Base-by-base conservation (phyloP, 2,888 invertebrate genomes). In the Drosophila rellima region DNA sequence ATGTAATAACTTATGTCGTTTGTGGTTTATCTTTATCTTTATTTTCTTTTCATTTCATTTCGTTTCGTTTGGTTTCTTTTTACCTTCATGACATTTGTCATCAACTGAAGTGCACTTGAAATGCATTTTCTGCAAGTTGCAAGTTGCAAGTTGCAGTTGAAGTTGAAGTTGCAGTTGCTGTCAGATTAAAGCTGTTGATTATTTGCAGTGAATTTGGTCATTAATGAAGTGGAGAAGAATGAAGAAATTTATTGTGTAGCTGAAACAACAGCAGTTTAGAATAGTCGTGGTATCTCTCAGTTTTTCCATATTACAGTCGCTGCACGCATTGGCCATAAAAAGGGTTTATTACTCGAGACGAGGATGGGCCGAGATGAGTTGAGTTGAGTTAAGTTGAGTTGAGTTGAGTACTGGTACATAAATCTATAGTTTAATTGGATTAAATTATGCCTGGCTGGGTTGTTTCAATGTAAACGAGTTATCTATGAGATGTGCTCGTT, bases 341-440 rank as follows among this genome's bases (percentile, higher is more conserved):
- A 72, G 85, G 76, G 73, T 61, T 82, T 70, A 75, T 37, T 33
- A 23, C 48, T 37, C 13, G 15, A 44, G 17, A 11, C 18, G 42
- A 33, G 18, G 54, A 54, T 40, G 42, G 29, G 13, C 15, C 8
- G 31, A 33, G 55, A 20, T 54, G 54, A 33, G 52, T 17, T 15
- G 33, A 47, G 50, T 26, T 26, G 26, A 26, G 26, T 39, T 17
- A 35, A 29, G 35, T 18, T 15, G 11, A 31, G 13, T 40, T 42
- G 18, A 61, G 48, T 33, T 18, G 44, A 45, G 26, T 45, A 37
- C 50, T 63, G 73, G 70, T 78, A 70, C 67, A 82, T 88, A 80
- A 78, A 76, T 78, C 78, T 70, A 74, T 74, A 76, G 66, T 75
- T 84, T 82, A 89, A 90, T 90, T 90, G 82, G 90, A 89, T 88